These are phyloP conservation scores for Boleophthalmus pectinirostris DNA, from an alignment of 2,113 vertebrate genomes.

Conservation along the genomic window DNA sequence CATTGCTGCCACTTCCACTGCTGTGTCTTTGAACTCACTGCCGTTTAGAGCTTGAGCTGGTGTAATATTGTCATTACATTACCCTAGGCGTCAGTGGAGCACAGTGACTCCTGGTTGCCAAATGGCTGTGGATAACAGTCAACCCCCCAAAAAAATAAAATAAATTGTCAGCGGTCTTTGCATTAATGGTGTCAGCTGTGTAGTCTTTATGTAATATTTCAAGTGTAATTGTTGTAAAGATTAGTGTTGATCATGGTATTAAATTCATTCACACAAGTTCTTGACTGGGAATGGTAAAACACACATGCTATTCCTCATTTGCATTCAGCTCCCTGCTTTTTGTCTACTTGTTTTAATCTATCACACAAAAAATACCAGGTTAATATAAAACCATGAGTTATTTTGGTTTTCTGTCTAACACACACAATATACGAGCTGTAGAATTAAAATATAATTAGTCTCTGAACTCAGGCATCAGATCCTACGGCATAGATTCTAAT, in stretches of 20 bases:
- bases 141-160: not conserved
- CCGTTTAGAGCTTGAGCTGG: slow-evolving; percentile 67
- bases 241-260: no score
- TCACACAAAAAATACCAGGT: no score
- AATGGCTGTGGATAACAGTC: slow-evolving; percentile 20
- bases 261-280: not conserved
- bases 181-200: not conserved
- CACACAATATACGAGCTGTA: not conserved
- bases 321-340: no score
- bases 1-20: slow-evolving; percentile 42
- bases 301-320: no score
- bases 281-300: no score
- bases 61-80: slow-evolving; percentile 66
- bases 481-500: not conserved
- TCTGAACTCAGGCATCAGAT: no score
- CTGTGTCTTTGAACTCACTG: slow-evolving; percentile 65
- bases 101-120: slow-evolving; percentile 57
- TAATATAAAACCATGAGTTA: no score
- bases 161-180: not conserved
- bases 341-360: no score
- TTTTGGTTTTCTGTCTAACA: no score
- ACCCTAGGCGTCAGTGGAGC: slow-evolving; percentile 49
- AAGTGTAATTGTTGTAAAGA: no score
- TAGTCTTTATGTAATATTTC: not conserved
- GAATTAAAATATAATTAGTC: not conserved